Conservation (phyloP, 2,888 invertebrate species). For the Campoplex nolae region DNA sequence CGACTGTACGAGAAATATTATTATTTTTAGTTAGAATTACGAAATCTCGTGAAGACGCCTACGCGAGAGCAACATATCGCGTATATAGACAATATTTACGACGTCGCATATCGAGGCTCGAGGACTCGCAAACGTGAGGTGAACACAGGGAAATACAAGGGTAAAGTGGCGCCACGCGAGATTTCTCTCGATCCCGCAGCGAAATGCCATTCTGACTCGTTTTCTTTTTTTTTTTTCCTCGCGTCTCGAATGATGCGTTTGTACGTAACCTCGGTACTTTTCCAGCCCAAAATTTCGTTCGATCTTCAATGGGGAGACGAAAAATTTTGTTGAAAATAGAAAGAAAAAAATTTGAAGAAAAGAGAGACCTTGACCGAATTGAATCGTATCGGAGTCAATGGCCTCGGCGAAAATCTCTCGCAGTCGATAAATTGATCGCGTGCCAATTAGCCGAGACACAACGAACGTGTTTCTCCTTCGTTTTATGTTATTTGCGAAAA, state of each 20-base stretch:
- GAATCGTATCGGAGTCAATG: constrained; percentile 1
- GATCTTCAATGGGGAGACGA: not conserved
- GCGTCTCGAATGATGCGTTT: constrained; percentile 13
- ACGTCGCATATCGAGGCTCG: constrained; percentile 39
- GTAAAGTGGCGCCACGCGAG: constrained; percentile 47
- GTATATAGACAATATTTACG: constrained; percentile 52
- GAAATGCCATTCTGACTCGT: constrained; percentile 61
- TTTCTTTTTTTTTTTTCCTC: constrained; percentile 8
- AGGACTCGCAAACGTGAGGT: constrained; percentile 31
- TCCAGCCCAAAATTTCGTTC: constrained; percentile 6
- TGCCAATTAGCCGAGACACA: constrained; percentile 60
- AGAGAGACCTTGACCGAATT: constrained; percentile 57
- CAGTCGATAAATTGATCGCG: constrained; percentile 55
- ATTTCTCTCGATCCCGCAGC: constrained; percentile 46
- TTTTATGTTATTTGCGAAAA: constrained; percentile 33
- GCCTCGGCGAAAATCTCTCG: not conserved
- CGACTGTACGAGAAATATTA: constrained; percentile 17
- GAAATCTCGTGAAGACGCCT: constrained; percentile 54
- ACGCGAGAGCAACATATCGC: constrained; percentile 46
- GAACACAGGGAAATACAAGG: constrained; percentile 26
- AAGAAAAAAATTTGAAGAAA: constrained; percentile 31
- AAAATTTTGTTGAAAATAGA: not conserved
- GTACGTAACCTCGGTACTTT: constrained; percentile 40
- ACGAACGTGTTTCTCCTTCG: constrained; percentile 19
- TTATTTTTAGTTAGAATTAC: constrained; percentile 41